Evolutionary conservation across 92 coral and sea anemone genomes (phyloP).

Genomic region (Bergia sp.): DNA sequence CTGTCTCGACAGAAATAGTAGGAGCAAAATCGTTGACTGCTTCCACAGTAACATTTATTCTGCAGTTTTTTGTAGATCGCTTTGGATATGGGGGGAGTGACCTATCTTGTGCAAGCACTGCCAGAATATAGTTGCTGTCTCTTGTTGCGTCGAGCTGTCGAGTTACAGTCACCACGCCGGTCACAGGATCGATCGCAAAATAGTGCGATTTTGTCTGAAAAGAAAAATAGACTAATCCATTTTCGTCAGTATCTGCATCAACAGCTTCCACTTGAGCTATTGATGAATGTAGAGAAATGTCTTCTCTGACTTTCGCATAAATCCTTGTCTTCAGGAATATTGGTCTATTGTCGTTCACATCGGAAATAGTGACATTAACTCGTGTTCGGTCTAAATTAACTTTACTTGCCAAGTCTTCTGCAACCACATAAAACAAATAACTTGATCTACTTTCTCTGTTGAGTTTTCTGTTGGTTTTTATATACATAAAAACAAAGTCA

Average conservation of each 20-base stretch:
- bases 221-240: slow-evolving; percentile 89
- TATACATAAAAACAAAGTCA: slow-evolving; percentile 85
- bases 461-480: slow-evolving; percentile 62
- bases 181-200: slow-evolving; percentile 82
- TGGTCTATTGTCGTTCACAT: slow-evolving; percentile 80
- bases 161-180: slow-evolving; percentile 84
- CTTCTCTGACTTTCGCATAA: slow-evolving; percentile 68
- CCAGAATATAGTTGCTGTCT: slow-evolving; percentile 57
- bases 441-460: slow-evolving; percentile 73
- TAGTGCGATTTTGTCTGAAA: slow-evolving; percentile 65
- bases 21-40: slow-evolving; percentile 87
- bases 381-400: slow-evolving; percentile 74
- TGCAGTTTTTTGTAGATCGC: slow-evolving; percentile 58
- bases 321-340: slow-evolving; percentile 64
- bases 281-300: slow-evolving; percentile 83
- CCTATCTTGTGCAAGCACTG: slow-evolving; percentile 70
- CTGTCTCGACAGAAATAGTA: slow-evolving; percentile 55
- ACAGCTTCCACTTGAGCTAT: slow-evolving; percentile 73
- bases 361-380: slow-evolving; percentile 77
- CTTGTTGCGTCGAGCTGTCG: slow-evolving; percentile 62
- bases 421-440: slow-evolving; percentile 74
- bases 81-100: slow-evolving; percentile 63
- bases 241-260: slow-evolving; percentile 79
- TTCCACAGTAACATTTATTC: slow-evolving; percentile 65
- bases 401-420: slow-evolving; percentile 64